phyloP scores from a whole-genome alignment of 2,113 vertebrate species.

The Thermophis baileyi region DNA sequence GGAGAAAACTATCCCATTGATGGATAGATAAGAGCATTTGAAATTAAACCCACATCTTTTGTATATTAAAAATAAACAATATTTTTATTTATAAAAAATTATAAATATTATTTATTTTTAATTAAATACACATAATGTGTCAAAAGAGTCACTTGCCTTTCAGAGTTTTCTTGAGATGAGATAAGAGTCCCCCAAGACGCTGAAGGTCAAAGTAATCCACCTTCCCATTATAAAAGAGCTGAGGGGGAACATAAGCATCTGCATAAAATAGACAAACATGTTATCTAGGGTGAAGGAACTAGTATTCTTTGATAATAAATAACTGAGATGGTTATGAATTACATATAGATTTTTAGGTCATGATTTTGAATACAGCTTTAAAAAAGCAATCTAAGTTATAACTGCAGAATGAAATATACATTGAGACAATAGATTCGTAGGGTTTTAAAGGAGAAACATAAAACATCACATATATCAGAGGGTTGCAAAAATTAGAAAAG shows the following conservation, averaged over 20 bases:
- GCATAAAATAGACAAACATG: conserved; percentile 3
- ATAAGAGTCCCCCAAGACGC: conserved; percentile 91
- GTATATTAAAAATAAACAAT: neutral
- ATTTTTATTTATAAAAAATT: too few relatives aligned
- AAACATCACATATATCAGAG: neutral
- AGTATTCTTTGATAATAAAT: neutral
- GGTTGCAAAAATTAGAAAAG: neutral
- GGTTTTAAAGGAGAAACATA: neutral
- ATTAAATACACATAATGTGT: neutral
- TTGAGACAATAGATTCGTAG: neutral
- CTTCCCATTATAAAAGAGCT: conserved; percentile 97
- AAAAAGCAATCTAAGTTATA: neutral
- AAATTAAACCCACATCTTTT: neutral
- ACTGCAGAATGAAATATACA: neutral
- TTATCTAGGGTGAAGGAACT: neutral
- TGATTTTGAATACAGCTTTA: neutral
- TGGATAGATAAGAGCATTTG: neutral
- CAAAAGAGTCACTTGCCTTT: conserved; percentile 74
- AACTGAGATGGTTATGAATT: neutral
- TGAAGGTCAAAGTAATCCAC: conserved; percentile 98
- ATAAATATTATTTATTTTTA: too few relatives aligned
- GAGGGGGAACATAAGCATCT: conserved; percentile 94
- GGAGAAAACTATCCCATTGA: neutral
- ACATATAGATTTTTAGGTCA: neutral
- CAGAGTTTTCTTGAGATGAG: conserved; percentile 94